Percentiles rank a stretch among this genome's conserved stretches.
Conservation (phyloP, 2,113 vertebrate species). For the Nothobranchius kuhntae region DNA sequence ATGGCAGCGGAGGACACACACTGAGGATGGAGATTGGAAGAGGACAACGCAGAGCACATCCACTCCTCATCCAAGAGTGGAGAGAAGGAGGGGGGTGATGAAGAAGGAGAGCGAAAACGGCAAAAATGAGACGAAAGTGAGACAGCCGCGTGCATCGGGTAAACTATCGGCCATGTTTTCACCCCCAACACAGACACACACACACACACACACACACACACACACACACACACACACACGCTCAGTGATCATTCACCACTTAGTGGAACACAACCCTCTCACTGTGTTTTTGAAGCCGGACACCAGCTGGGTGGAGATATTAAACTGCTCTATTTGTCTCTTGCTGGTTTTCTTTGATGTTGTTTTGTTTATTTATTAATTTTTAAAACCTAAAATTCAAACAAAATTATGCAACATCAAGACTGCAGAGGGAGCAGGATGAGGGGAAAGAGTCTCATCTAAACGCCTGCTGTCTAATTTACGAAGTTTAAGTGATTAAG, state of each 20-base stretch:
- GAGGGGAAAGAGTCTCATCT: too few species aligned
- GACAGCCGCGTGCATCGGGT: slow-evolving; percentile 48
- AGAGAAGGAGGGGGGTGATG: slow-evolving; percentile 54
- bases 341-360: slow-evolving; percentile 35
- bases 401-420: neutral
- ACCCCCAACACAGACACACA: slow-evolving; percentile 7
- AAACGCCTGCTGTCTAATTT: too few species aligned
- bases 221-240: slow-evolving; percentile 23
- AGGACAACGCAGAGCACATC: slow-evolving; percentile 72
- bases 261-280: slow-evolving; percentile 55
- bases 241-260: slow-evolving; percentile 66
- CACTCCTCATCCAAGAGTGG: slow-evolving; percentile 44
- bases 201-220: slow-evolving; percentile 32
- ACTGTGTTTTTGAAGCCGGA: slow-evolving; percentile 64
- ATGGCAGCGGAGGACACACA: slow-evolving; percentile 72
- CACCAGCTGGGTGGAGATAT: slow-evolving; percentile 57
- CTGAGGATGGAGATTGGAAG: slow-evolving; percentile 76
- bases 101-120: slow-evolving; percentile 53
- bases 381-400: neutral
- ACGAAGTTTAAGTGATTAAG: too few species aligned
- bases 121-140: slow-evolving; percentile 48
- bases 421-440: too few species aligned
- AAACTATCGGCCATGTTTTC: slow-evolving; percentile 46
- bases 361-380: neutral
- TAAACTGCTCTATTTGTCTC: slow-evolving; percentile 52